A percentile compares a stretch with the other conserved stretches of the same genome.
Evolutionary conservation across 2,113 vertebrate species (phyloP).

Genomic region (Mobula birostris): DNA sequence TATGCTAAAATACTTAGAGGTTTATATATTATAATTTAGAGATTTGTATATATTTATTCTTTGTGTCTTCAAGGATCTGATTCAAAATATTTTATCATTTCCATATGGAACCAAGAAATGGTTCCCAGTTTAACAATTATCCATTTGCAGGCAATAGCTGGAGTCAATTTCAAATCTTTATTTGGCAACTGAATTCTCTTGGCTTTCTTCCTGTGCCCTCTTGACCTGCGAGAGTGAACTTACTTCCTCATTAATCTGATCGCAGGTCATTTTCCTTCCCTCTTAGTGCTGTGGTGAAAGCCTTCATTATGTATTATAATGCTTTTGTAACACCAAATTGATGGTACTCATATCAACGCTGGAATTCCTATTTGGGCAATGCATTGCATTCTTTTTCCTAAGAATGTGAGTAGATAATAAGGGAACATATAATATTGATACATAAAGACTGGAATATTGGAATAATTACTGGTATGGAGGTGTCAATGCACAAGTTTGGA

Average conservation of each 20-base stretch:
- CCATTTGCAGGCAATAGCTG: neutral
- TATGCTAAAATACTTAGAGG: no score
- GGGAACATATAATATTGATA: neutral
- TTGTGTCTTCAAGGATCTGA: neutral
- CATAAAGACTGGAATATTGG: neutral
- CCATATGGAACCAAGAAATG: neutral
- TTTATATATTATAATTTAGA: no score
- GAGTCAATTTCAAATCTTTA: neutral
- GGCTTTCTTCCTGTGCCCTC: neutral
- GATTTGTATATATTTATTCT: neutral
- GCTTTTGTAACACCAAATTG: neutral
- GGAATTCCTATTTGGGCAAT: neutral
- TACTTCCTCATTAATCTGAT: neutral
- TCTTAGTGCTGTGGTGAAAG: neutral
- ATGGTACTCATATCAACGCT: neutral
- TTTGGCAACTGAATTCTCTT: neutral
- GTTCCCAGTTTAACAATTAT: neutral
- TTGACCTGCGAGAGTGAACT: neutral
- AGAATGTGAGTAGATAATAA: neutral
- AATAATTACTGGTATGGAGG: no score
- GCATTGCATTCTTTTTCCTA: neutral
- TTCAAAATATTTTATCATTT: neutral
- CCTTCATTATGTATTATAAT: neutral
- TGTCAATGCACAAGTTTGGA: no score
- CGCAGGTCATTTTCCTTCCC: neutral